Evolutionary conservation across 2,113 vertebrate genomes (phyloP).

Genomic region (Scartelaos histophorus): DNA sequence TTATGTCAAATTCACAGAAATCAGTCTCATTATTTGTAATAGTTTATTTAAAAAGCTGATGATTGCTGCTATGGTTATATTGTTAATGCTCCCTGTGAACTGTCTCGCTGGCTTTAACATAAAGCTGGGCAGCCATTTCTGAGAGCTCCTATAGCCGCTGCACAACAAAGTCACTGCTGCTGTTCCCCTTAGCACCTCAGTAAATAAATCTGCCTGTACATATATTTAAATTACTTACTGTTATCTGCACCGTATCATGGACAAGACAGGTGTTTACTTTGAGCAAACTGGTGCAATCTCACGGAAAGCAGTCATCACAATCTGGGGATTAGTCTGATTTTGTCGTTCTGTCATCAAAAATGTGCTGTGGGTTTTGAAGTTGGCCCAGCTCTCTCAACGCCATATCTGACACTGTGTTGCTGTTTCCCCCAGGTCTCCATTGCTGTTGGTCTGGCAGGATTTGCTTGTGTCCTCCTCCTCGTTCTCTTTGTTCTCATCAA

Average conservation of each 20-base stretch:
- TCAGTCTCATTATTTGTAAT: neutral
- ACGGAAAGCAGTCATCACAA: conserved; percentile 15
- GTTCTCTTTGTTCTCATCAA: conserved; percentile 97
- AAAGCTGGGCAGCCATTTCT: neutral
- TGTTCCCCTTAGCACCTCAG: neutral
- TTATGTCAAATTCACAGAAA: neutral
- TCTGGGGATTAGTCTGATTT: conserved; percentile 26
- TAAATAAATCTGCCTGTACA: conserved; percentile 23
- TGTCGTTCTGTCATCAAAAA: conserved; percentile 29
- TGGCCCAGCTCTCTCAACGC: conserved; percentile 10
- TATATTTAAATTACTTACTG: conserved; percentile 23
- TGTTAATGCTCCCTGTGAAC: neutral
- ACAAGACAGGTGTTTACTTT: conserved; percentile 19
- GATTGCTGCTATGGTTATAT: neutral
- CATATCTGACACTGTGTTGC: conserved; percentile 28
- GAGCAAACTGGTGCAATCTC: conserved; percentile 19
- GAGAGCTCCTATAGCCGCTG: neutral
- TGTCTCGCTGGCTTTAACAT: neutral
- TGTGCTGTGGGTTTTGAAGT: conserved; percentile 23
- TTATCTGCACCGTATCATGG: conserved; percentile 24
- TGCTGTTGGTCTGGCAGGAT: conserved; percentile 92
- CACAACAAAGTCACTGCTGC: neutral
- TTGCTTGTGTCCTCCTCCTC: conserved; percentile 93
- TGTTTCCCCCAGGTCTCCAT: conserved; percentile 86
- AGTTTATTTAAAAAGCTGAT: neutral